These are phyloP conservation scores for Hestina assimilis DNA, from an alignment of 1,140 invertebrate genomes.

Conservation along the genomic window DNA sequence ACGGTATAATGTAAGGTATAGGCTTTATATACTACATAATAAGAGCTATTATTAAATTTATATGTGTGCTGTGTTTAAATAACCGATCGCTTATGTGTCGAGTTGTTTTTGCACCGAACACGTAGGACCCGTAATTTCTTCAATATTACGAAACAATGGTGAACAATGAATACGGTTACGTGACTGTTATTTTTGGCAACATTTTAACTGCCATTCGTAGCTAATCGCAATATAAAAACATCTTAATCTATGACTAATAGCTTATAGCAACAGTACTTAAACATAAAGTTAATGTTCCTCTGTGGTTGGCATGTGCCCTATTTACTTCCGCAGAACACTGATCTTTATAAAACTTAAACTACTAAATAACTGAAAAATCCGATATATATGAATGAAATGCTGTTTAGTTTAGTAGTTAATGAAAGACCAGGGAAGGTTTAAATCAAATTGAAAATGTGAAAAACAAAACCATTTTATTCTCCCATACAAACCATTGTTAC, in stretches of 20 bases:
- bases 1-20: background rate
- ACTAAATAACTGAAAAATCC: no score
- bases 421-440: no score
- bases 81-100: background rate
- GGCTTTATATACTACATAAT: background rate
- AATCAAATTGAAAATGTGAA: no score
- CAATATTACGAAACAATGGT: slow-evolving; percentile 1
- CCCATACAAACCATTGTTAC: no score
- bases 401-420: no score
- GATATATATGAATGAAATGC: no score
- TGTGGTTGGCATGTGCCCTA: no score
- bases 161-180: slow-evolving; percentile 3
- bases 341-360: no score
- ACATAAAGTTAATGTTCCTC: background rate
- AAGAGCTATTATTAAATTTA: background rate
- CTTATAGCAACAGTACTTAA: background rate
- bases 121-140: background rate
- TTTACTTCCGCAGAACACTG: no score
- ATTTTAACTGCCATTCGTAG: background rate
- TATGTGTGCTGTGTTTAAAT: background rate
- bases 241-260: slow-evolving; percentile 1
- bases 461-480: no score
- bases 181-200: slow-evolving; percentile 4
- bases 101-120: background rate
- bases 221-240: slow-evolving; percentile 12